Evolutionary conservation across 2,797 vertebrate genomes (phyloP).

Genomic region (Agapornis canus): DNA sequence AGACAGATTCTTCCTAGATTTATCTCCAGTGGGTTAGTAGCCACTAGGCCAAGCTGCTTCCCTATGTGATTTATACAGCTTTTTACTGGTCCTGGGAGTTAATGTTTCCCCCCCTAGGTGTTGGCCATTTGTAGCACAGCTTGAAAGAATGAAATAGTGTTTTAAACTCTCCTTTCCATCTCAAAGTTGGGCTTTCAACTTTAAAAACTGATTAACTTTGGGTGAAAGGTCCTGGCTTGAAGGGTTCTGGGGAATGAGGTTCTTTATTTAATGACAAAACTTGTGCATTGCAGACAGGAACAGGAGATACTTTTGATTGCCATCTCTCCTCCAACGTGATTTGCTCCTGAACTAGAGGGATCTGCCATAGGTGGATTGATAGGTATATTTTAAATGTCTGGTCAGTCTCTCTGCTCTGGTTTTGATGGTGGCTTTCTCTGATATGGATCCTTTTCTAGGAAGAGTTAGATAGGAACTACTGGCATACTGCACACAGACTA

Average conservation of each 20-base stretch:
- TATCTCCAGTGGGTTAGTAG: conserved; percentile 58
- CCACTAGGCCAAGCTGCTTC: conserved; percentile 46
- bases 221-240: conserved; percentile 56
- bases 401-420: not conserved
- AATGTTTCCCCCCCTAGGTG: conserved; percentile 62
- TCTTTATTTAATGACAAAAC: conserved; percentile 49
- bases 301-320: not conserved
- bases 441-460: not conserved
- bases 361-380: not conserved
- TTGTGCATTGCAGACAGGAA: not conserved
- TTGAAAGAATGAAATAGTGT: conserved; percentile 58
- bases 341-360: not conserved
- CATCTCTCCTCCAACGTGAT: not conserved
- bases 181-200: conserved; percentile 51
- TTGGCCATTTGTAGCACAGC: conserved; percentile 49
- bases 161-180: conserved; percentile 50
- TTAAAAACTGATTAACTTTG: conserved; percentile 54
- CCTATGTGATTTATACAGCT: conserved; percentile 68
- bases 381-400: not conserved
- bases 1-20: conserved; percentile 59
- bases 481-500: not conserved
- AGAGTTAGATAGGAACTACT: not conserved
- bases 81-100: conserved; percentile 62
- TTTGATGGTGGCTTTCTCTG: not conserved
- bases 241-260: conserved; percentile 37